These are phyloP conservation scores for Drosophila punjabiensis DNA, from an alignment of 1,140 invertebrate genomes.

Conservation along the genomic window DNA sequence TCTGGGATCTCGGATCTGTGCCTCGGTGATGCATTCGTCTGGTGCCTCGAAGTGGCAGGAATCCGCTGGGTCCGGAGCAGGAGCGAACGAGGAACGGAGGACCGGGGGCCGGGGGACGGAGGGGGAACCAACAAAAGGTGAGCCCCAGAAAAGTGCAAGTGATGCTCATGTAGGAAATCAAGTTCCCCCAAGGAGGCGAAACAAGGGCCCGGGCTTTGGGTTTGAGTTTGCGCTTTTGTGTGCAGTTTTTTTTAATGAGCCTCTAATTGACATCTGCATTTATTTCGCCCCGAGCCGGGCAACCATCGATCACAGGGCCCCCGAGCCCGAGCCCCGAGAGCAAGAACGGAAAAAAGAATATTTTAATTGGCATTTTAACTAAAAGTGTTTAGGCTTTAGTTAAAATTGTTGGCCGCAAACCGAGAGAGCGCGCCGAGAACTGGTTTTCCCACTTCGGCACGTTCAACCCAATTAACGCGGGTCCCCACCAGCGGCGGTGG, in stretches of 20 bases:
- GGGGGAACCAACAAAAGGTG: conserved; percentile 29
- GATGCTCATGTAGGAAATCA: conserved; percentile 80
- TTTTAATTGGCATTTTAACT: conserved; percentile 86
- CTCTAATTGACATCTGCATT: conserved; percentile 85
- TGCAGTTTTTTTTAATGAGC: conserved; percentile 81
- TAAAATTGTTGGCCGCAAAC: conserved; percentile 77
- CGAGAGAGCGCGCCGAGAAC: conserved; percentile 47
- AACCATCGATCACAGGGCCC: conserved; percentile 75
- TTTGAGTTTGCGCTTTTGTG: conserved; percentile 45
- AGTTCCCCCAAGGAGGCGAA: conserved; percentile 32
- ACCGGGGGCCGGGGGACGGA: background rate
- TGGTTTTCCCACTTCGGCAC: conserved; percentile 70
- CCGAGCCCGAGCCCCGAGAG: background rate
- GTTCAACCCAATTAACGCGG: conserved; percentile 82
- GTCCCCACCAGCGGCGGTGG: conserved; percentile 28
- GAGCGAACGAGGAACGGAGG: background rate
- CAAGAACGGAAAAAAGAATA: conserved; percentile 70
- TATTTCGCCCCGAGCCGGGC: conserved; percentile 65
- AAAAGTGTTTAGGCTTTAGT: conserved; percentile 85
- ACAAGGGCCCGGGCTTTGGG: conserved; percentile 11
- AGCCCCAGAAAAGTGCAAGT: conserved; percentile 80
- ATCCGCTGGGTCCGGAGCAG: conserved; percentile 6
- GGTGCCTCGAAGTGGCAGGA: conserved; percentile 44
- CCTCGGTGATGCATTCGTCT: conserved; percentile 47
- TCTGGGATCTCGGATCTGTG: conserved; percentile 43